Evolutionary conservation across 2,797 vertebrate species (phyloP), one percentile per base, ranked within the genome.

Genomic region (Delichon dasypus): DNA sequence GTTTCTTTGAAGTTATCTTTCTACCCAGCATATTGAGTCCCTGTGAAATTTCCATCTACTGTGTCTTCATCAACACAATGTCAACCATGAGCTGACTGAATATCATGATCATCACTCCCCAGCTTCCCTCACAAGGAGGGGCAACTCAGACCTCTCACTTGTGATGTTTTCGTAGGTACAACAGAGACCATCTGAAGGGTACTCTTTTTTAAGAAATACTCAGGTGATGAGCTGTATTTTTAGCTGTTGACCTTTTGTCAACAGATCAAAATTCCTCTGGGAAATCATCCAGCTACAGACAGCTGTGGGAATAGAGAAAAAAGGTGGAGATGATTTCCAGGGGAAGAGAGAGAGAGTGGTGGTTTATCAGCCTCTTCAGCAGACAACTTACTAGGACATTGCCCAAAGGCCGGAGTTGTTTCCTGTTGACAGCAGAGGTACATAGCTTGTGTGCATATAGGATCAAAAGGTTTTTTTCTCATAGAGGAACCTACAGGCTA

Each of bases 61-160:
- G 11, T 12, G 27, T 47, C 13, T 53, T 50, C 32, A 34, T 61
- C 38, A 79, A 29, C 19, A 40, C 57, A 79, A 26, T 23, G 34
- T 7, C 12, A 44, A 12, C 2, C n/a, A 23, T 32, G 50, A 75
- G 7, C 13, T 58, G 47, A 30, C 29, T 50, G 34, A 68, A 50
- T 1, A 4, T 16, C 1, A 3, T 27, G 13, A 71, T 36, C 32
- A 62, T 38, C 21, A 5, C 21, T 53, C 19, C 22, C 5, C 7
- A 21, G 27, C 6, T 76, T 57, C 38, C 25, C 5, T 51, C 62
- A 14, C 36, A 54, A 30, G 40, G 5, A 51, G 25, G 65, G 44
- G 48, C 26, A 57, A 61, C 16, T 67, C 70, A 74, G 36, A 78
- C 12, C 7, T 79, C 58, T 61, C 61, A 66, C 11, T 55, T 76